Percentiles rank a stretch among this genome's conserved stretches.
These are phyloP conservation scores for Cydia fagiglandana DNA, from an alignment of 1,140 invertebrate genomes.

Conservation along the genomic window DNA sequence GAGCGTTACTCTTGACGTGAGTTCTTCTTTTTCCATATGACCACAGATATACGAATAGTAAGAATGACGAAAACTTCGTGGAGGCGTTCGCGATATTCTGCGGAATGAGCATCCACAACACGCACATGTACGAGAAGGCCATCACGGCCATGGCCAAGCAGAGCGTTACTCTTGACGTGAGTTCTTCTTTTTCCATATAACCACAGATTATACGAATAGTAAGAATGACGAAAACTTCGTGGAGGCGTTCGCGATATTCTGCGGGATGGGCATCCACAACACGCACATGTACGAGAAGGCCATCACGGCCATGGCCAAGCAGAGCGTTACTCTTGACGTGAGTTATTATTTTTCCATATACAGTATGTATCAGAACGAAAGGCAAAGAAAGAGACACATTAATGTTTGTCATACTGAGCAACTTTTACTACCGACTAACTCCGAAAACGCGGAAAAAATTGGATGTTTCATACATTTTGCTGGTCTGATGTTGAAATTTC, in stretches of 20 bases:
- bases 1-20: constrained; percentile 92
- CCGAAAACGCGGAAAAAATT: no score
- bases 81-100: constrained; percentile 98
- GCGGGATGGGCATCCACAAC: constrained; percentile 98
- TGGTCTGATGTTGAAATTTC: no score
- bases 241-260: constrained; percentile 98
- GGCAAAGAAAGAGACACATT: no score
- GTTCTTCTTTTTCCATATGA: constrained; percentile 38
- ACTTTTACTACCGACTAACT: no score
- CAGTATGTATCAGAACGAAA: no score
- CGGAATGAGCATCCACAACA: constrained; percentile 98
- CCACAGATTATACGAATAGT: no score
- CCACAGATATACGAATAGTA: constrained; percentile 54
- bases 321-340: constrained; percentile 94
- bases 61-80: constrained; percentile 96
- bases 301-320: constrained; percentile 95
- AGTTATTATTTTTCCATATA: constrained; percentile 43
- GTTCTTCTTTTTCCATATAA: constrained; percentile 39
- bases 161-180: constrained; percentile 92
- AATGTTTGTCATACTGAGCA: no score
- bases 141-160: constrained; percentile 97
- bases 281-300: constrained; percentile 98
- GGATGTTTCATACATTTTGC: no score
- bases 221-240: constrained; percentile 96
- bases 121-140: constrained; percentile 97